Base-by-base conservation (phyloP, 1,140 invertebrate genomes). In the Linepithema humile region DNA sequence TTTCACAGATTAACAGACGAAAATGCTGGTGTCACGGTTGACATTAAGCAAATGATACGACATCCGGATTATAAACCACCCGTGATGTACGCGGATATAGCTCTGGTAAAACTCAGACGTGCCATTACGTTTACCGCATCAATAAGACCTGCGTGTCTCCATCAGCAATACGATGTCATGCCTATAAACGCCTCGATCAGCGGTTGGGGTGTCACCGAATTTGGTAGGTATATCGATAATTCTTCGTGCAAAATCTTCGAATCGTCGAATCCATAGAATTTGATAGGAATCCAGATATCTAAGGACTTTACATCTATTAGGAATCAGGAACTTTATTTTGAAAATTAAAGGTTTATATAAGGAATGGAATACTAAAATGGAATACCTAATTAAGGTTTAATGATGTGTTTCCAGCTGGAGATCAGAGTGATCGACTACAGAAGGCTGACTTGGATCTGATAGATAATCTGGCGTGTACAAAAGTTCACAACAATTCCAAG, bases 1-100 rank as follows among this genome's bases (percentile, higher is more conserved):
- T 50, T 82, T 1, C 35, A 78, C 15, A 55, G 48, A 7, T 65
- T 92, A 17, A 82, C 62, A 7, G 65, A 87, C 0, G 23, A 72
- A 5, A 15, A 73, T 0, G 23, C 59, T 0, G 89, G 89, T 15
- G 29, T 62, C 5, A 85, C 84, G n/a, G 72, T 86, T 57, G 50
- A 29, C 9, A 88, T 95, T 17, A 74, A 73, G 5, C 17, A 91
- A 64, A 84, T 89, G 5, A 89, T 92, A 32, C 67, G 74, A 5
- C 94, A 96, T 93, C 95, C 96, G 3, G 89, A 94, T 45, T 96
- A 96, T 85, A 92, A 91, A 12, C 89, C 92, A 4, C 95, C 95
- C 2, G 91, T 93, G 0, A 92, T 95, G 70, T 96, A 97, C 82
- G 93, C 96, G 83, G 97, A 97, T 80, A 96, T 97, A 64, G 96